Base-by-base conservation (phyloP, 1,140 invertebrate genomes). In the Drosophila sturtevanti region DNA sequence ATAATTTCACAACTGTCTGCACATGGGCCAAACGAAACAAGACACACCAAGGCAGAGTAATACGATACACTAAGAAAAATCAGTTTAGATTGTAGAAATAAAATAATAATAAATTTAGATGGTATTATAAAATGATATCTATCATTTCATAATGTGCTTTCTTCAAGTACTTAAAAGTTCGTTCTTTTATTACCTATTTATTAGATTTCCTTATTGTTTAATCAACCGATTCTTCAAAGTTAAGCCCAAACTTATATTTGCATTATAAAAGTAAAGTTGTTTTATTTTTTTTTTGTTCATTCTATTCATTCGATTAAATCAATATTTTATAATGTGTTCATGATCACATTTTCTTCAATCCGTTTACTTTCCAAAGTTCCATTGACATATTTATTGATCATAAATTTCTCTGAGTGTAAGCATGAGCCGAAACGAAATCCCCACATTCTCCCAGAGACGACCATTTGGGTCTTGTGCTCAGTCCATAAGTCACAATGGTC, bases 1-100 rank as follows among this genome's bases (percentile, higher is more conserved):
- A 89, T 89, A 89, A 89, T 89, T 89, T 89, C 85, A 87, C 84
- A 89, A 89, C 84, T 89, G 84, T 89, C 84, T 89, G 84, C 84
- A 89, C 84, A 89, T 89, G 84, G 69, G 56, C 77, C 79, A 55
- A 78, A 72, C 73, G 75, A 37, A 77, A 77, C 67, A 62, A 78
- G 62, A 63, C 68, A 55, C 74, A 68, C 63, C 21, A 60, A 59
- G 65, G 68, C 35, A 58, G 27, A 60, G 75, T 12, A 48, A 48
- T 11, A 48, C 7, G 16, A 37, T 63, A 12, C 62, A 78, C 31
- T 12, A 31, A n/a, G 4, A 60, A 34, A 75, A 75, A 75, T 14
- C 4, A 5, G 21, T 4, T n/a, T 4, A 60, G 68, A n/a, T n/a
- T 12, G 11, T 14, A 24, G 12, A 24, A 3, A n/a, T n/a, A n/a